Conservation (phyloP, 2,113 vertebrate species). For the Camelus dromedarius region DNA sequence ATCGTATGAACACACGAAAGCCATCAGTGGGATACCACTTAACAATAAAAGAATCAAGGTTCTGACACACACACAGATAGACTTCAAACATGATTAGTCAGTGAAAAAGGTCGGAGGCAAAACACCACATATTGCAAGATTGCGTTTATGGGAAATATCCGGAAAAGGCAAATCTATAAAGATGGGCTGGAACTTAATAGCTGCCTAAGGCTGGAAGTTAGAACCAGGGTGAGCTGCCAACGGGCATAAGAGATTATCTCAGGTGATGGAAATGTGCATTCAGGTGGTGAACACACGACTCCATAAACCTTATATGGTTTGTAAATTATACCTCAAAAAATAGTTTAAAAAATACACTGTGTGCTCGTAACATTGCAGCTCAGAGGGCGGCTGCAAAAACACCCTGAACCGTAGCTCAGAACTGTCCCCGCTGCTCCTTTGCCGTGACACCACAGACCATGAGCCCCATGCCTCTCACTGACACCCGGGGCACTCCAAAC, state of each 20-base stretch:
- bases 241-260: neutral
- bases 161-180: neutral
- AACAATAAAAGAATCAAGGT: neutral
- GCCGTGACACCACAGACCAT: neutral
- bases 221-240: neutral
- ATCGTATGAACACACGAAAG: neutral
- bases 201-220: neutral
- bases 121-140: neutral
- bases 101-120: neutral
- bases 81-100: neutral
- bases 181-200: neutral
- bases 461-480: accelerated
- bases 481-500: neutral
- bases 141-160: neutral
- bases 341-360: neutral
- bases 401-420: neutral
- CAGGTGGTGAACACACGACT: neutral
- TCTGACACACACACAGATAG: no score
- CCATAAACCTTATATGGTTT: neutral
- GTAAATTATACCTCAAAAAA: neutral
- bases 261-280: neutral
- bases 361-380: neutral
- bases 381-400: neutral
- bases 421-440: no score
- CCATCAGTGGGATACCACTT: neutral